Conservation (phyloP, 2,113 vertebrate genomes). For the Stegostoma tigrinum region DNA sequence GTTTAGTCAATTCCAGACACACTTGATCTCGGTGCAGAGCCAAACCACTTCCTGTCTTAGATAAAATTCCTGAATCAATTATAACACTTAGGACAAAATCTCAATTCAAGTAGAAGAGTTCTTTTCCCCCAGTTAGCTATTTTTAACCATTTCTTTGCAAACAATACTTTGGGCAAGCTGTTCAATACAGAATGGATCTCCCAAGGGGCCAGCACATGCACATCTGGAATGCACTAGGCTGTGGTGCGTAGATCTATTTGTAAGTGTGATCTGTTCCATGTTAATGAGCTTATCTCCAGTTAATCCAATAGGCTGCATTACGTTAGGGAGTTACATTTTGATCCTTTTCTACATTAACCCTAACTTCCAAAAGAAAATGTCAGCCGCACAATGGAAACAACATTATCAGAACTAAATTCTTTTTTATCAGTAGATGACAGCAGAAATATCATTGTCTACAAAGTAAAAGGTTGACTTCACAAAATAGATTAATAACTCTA, state of each 20-base stretch:
- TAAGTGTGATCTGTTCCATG: neutral
- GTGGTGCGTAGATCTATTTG: neutral
- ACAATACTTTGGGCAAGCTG: neutral
- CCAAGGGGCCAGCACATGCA: neutral
- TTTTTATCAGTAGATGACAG: neutral
- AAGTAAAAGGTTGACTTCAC: neutral
- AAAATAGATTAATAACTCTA: neutral
- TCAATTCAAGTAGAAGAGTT: neutral
- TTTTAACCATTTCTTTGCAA: neutral
- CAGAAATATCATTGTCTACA: neutral
- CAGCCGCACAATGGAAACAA: neutral
- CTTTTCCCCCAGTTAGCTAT: neutral
- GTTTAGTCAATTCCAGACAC: neutral
- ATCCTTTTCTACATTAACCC: neutral
- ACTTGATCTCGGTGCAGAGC: neutral
- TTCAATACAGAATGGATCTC: neutral
- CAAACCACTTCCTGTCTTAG: constrained; percentile 26
- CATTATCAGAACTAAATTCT: neutral
- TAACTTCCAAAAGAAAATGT: neutral
- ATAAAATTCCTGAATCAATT: constrained; percentile 21
- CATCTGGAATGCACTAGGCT: neutral
- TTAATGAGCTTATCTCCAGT: neutral
- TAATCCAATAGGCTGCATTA: neutral
- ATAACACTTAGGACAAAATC: constrained; percentile 12
- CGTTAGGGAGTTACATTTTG: neutral